Conservation (phyloP, 2,113 vertebrate genomes). For the Amphilophus citrinellus region DNA sequence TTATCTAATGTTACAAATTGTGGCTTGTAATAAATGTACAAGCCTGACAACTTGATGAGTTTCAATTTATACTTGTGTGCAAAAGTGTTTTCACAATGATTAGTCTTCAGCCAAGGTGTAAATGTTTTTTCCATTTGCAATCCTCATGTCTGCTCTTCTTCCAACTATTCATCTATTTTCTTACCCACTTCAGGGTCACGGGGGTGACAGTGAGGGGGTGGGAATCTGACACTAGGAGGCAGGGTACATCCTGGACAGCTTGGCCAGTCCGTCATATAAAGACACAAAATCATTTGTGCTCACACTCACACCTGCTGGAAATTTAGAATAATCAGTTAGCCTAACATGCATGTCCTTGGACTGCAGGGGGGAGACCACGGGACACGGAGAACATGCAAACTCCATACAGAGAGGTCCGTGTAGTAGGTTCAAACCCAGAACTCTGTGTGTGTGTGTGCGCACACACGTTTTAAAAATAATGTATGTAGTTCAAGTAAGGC, state of each 20-base stretch:
- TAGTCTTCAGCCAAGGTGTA: not conserved
- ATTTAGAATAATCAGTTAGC: not conserved
- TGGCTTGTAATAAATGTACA: rapidly evolving
- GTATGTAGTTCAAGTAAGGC: too few relatives aligned
- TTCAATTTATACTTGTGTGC: not conserved
- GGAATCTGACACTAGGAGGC: not conserved
- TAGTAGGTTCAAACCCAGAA: too few relatives aligned
- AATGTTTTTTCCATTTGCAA: not conserved
- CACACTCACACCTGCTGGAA: not conserved
- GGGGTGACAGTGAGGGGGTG: not conserved
- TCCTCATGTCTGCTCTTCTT: not conserved
- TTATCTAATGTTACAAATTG: not conserved
- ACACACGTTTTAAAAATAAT: too few relatives aligned
- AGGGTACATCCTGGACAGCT: not conserved
- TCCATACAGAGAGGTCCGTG: too few relatives aligned
- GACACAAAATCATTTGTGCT: not conserved
- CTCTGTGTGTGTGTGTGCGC: too few relatives aligned
- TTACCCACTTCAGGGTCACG: not conserved
- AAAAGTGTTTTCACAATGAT: not conserved
- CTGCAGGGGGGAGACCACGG: rapidly evolving
- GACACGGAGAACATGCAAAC: too few relatives aligned
- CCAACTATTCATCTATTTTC: not conserved
- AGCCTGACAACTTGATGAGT: not conserved
- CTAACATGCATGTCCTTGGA: not conserved
- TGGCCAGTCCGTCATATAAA: too few relatives aligned